These are phyloP conservation scores for Ecliptopera silaceata DNA, from an alignment of 2,888 invertebrate species.

Conservation along the genomic window DNA sequence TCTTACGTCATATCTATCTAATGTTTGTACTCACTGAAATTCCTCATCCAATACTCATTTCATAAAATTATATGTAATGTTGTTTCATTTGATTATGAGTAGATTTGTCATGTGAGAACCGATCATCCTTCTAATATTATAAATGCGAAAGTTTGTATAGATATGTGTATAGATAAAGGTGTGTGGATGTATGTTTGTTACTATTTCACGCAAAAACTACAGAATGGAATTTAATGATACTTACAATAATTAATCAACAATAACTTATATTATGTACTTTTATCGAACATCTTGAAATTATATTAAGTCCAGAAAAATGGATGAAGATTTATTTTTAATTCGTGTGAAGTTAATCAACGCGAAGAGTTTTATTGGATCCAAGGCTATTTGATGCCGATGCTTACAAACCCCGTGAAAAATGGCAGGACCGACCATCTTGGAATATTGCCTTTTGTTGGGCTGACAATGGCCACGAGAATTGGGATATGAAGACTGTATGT, in stretches of 20 bases:
- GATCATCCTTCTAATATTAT: too few relatives aligned
- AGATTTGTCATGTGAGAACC: too few relatives aligned
- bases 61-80: too few relatives aligned
- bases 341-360: background rate
- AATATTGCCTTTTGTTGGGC: slow-evolving; percentile 60
- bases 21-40: background rate
- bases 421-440: slow-evolving; percentile 51
- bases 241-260: too few relatives aligned
- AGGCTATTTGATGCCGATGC: slow-evolving; percentile 22
- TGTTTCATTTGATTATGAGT: too few relatives aligned
- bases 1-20: slow-evolving; percentile 7
- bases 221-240: too few relatives aligned
- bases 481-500: slow-evolving; percentile 60
- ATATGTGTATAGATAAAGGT: too few relatives aligned
- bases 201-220: too few relatives aligned
- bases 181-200: too few relatives aligned
- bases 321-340: background rate
- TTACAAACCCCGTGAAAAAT: slow-evolving; percentile 40
- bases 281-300: background rate
- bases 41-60: too few relatives aligned
- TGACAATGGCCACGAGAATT: slow-evolving; percentile 70
- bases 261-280: too few relatives aligned
- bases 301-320: background rate
- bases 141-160: too few relatives aligned
- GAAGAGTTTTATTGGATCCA: background rate